phyloP scores from a whole-genome alignment of 2,888 invertebrate species.

The Smittia sp. region DNA sequence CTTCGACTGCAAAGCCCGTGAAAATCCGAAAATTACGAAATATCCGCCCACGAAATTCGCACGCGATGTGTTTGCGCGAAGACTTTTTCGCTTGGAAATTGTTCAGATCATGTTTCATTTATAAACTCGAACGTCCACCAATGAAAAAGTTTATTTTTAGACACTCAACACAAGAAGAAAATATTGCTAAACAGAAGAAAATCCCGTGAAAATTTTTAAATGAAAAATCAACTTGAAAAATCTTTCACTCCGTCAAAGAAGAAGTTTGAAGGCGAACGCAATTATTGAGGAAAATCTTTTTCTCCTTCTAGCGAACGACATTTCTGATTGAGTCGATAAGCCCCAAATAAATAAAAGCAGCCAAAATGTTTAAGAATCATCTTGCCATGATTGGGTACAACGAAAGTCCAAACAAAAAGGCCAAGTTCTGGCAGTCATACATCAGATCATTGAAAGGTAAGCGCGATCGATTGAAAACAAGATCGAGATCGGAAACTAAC shows the following conservation, averaged over 20 bases:
- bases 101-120: constrained; percentile 40
- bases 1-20: constrained; percentile 25
- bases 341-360: constrained; percentile 55
- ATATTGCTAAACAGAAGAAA: constrained; percentile 35
- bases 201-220: constrained; percentile 37
- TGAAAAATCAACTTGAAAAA: constrained; percentile 18
- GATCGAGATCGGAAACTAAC: neutral
- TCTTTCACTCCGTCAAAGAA: neutral
- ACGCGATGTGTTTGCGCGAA: constrained; percentile 18
- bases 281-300: constrained; percentile 43
- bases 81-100: constrained; percentile 18
- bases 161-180: neutral
- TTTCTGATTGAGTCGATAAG: constrained; percentile 46
- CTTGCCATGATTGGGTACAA: constrained; percentile 93
- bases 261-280: constrained; percentile 38
- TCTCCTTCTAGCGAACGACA: constrained; percentile 70
- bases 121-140: constrained; percentile 36
- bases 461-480: constrained; percentile 43
- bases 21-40: constrained; percentile 37
- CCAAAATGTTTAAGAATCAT: constrained; percentile 86
- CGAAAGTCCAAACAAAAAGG: constrained; percentile 87
- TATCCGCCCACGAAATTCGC: constrained; percentile 33
- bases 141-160: constrained; percentile 40
- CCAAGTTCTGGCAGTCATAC: constrained; percentile 91
- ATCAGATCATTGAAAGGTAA: constrained; percentile 89